Conservation (phyloP, 2,888 invertebrate species). For the Sphecodes monilicornis region DNA sequence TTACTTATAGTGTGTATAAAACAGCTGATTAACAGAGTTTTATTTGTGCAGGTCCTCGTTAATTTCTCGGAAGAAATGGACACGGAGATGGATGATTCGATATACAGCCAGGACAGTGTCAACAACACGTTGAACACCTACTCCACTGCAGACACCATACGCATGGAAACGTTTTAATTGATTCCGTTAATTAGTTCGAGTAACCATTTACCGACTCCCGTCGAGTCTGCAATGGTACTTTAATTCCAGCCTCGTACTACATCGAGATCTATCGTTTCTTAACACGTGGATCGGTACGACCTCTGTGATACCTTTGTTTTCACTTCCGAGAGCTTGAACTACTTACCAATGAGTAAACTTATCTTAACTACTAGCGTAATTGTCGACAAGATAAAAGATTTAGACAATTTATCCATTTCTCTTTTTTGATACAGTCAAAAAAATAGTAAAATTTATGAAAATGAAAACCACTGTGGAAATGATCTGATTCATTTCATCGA, state of each 20-base stretch:
- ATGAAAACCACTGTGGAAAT: not conserved
- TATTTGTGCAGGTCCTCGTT: slow-evolving; percentile 77
- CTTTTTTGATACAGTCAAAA: not conserved
- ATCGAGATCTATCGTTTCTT: not conserved
- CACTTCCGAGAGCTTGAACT: not conserved
- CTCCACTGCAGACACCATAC: slow-evolving; percentile 76
- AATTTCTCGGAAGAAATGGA: slow-evolving; percentile 80
- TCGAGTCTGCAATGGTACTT: not conserved
- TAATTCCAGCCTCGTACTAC: not conserved
- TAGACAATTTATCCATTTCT: not conserved
- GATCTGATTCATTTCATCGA: not conserved
- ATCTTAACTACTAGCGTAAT: not conserved
- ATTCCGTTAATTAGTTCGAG: not conserved
- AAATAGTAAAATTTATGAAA: not conserved
- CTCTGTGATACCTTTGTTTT: slow-evolving; percentile 62
- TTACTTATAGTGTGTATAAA: not conserved
- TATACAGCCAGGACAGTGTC: slow-evolving; percentile 62
- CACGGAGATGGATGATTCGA: slow-evolving; percentile 68
- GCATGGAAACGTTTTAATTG: slow-evolving; percentile 77
- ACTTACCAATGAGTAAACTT: not conserved
- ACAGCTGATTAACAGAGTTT: not conserved
- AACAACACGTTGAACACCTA: slow-evolving; percentile 71
- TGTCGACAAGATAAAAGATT: not conserved
- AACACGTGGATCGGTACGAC: slow-evolving; percentile 23
- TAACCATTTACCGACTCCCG: not conserved